These are phyloP conservation scores for Parthenolecanium corni DNA, from an alignment of 2,888 invertebrate species.

Conservation along the genomic window DNA sequence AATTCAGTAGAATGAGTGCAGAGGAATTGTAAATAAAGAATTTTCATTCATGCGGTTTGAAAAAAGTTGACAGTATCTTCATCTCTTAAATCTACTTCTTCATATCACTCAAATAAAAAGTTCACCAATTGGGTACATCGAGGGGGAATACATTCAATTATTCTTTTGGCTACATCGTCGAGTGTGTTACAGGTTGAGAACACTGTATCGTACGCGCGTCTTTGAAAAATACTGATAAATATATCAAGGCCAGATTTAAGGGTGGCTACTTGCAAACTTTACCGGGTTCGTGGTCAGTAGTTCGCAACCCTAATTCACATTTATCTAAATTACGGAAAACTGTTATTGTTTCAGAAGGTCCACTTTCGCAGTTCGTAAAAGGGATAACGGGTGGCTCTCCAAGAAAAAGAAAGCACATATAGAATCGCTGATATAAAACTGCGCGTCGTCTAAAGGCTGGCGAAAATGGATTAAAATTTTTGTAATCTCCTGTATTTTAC, in stretches of 20 bases:
- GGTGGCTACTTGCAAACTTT: slow-evolving; percentile 19
- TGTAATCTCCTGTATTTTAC: too few relatives aligned
- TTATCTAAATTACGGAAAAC: slow-evolving; percentile 26
- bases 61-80: too few relatives aligned
- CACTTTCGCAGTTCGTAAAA: slow-evolving; percentile 4
- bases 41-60: too few relatives aligned
- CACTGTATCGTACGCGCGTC: neutral
- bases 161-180: too few relatives aligned
- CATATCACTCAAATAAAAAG: too few relatives aligned
- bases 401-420: slow-evolving; percentile 9
- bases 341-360: slow-evolving; percentile 22
- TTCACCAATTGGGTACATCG: too few relatives aligned
- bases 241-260: slow-evolving; percentile 21
- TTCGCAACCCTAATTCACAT: slow-evolving; percentile 28
- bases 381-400: neutral
- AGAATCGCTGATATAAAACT: neutral
- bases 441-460: too few relatives aligned
- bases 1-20: too few relatives aligned
- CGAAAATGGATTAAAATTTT: too few relatives aligned
- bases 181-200: neutral
- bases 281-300: slow-evolving; percentile 20
- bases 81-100: too few relatives aligned
- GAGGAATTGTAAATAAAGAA: too few relatives aligned
- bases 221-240: slow-evolving; percentile 26
- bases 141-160: too few relatives aligned